Evolutionary conservation across 35 echinoderm and acorn worm genomes (phyloP), one percentile per base, ranked within the genome.

Genomic region (Eucidaris tribuloides): DNA sequence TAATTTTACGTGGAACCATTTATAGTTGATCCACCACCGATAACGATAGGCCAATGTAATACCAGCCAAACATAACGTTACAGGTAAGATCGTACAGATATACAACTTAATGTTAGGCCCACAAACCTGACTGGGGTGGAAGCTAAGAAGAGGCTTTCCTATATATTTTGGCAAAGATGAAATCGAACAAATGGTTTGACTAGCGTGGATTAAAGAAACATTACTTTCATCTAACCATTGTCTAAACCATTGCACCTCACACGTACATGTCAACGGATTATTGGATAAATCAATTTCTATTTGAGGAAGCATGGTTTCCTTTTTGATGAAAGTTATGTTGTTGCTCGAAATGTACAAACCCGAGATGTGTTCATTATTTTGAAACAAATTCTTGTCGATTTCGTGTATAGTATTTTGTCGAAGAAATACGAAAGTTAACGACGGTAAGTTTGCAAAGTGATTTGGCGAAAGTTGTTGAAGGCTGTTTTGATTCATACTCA

Each of bases 231-330:
- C 44, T 41, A 74, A 1, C 68, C 68, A 74, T 25, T 38, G n/a
- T 24, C 38, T 20, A 23, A 74, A 74, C 33, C 41, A 74, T 7
- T 0, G 18, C 17, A 74, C 3, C 11, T 74, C 68, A 74, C 68
- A 74, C 7, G 18, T 44, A 14, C 68, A 74, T 42, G n/a, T 17
- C 28, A 74, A 74, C 18, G 68, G 68, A 74, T 74, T 74, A 40
- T 74, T 25, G 7, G 68, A 74, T 15, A 74, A 5, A 40, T 74
- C 68, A 19, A 74, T 22, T 3, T 27, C 11, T 74, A 6, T 74
- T 32, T 38, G 9, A 4, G 68, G 68, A 74, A 74, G 68, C 22
- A 74, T 24, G 9, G 68, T 74, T 17, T 40, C 68, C 24, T 74
- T 40, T 41, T 44, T 38, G 37, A 74, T 44, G 7, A 36, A 11